Base-by-base conservation (phyloP, 2,113 vertebrate genomes). In the Prietella phreatophila region DNA sequence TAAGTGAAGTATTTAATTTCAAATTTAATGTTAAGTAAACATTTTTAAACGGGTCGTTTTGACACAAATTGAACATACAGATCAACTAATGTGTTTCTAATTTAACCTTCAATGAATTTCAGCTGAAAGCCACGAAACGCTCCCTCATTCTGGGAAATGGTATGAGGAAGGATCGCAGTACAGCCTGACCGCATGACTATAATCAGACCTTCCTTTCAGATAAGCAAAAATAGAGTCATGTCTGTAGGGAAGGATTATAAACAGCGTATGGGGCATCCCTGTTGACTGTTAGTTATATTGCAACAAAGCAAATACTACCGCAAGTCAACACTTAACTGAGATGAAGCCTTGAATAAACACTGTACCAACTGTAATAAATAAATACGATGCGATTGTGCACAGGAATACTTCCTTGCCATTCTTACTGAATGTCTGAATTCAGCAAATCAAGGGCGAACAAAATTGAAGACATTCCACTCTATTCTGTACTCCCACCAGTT, bases 221-320 rank as follows among this genome's bases (percentile, higher is more conserved):
- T 88, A 84, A 88, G 82, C 33, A 63, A 78, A 84, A 83, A 61
- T 25, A 84, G 19, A 83, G 55, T 73, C 53, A 60, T 1, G 14
- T 30, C 19, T 36, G 25, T 30, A 60, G 17, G 58, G n/a, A 71
- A 50, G 65, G 30, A 14, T 47, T 19, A 53, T 30, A 30, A 55
- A 55, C 27, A 30, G 13, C 2, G 0, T 39, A 13, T 39, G 63
- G 33, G 47, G 88, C 3, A 69, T 80, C n/a, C 47, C 27, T 36
- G n/a, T 39, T 20, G 80, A 56, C 61, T 61, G 42, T 36, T 88
- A 65, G 39, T 58, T 88, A 85, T n/a, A 89, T 20, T 61, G 30
- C 76, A 85, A 60, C 36, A 53, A 65, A 4, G 22, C 30, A 87
- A 89, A 85, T 50, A 58, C 42, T 20, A 33, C 14, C 71, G 36